Evolutionary conservation across 2,113 vertebrate genomes (phyloP), one percentile per base, ranked within the genome.

Genomic region (Microcebus ravelobensis): DNA sequence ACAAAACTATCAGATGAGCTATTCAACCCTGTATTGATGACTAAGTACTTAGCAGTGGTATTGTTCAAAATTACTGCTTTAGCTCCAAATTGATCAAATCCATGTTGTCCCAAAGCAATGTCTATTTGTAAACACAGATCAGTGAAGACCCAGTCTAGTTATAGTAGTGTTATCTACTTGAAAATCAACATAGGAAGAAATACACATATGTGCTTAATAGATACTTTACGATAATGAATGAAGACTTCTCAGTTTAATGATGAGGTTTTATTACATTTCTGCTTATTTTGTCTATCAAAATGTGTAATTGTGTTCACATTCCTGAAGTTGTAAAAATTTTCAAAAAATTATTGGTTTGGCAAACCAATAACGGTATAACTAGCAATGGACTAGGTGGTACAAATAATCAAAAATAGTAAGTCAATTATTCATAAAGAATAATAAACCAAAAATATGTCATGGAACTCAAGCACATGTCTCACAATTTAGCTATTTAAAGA

Each of bases 61-160:
- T 42, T 79, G 45, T 87, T 91, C 71, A 85, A 96, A 97, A 94
- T 79, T 29, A 67, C 59, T 79, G 55, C 61, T 42, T 90, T 95
- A 79, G 61, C 10, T 77, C 42, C 63, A 87, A 61, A 95, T 87
- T 67, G 70, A 93, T 90, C 77, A 87, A 81, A 96, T 70, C 21
- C 18, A 27, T 65, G 34, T 52, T 29, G 23, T 63, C 17, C 21
- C n/a, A 45, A 42, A 57, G 57, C 59, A 39, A 45, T 11, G 36
- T 29, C 29, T 95, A 11, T 91, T 85, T 84, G 65, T 57, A 50
- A 96, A 71, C 29, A 50, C 12, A 55, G 68, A 76, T 87, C 81
- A 82, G 2, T 95, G 52, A 34, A 87, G 13, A 73, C 5, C 45
- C 18, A 25, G 9, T 57, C 6, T 57, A 52, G 29, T 34, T 92